Percentiles rank a stretch among this genome's conserved stretches.
phyloP scores from a whole-genome alignment of 2,797 vertebrate genomes.

The Mallotus villosus region DNA sequence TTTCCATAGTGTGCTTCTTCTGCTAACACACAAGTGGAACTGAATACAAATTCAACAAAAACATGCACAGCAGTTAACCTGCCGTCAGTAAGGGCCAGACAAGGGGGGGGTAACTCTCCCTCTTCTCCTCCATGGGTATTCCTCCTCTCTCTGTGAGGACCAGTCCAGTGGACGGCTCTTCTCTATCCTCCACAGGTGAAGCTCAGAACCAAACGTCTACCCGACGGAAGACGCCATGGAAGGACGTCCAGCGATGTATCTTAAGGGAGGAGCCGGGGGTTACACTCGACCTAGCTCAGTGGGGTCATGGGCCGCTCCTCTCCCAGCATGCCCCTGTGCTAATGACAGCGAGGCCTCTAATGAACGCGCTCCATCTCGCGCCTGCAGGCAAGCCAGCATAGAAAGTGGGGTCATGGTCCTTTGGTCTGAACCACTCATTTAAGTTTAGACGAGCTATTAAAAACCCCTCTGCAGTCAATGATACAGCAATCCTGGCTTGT shows the following conservation, averaged over 20 bases:
- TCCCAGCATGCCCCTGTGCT: constrained; percentile 49
- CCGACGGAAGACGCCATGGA: constrained; percentile 63
- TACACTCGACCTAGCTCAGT: constrained; percentile 41
- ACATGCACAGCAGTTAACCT: no score
- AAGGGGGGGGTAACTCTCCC: no score
- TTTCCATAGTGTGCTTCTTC: no score
- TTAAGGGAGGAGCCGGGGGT: constrained; percentile 43
- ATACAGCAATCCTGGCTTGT: not conserved
- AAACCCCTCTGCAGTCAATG: not conserved
- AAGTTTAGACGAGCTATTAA: constrained; percentile 3
- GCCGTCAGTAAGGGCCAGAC: no score
- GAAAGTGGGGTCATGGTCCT: not conserved
- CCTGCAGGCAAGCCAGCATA: constrained; percentile 10
- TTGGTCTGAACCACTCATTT: constrained; percentile 9
- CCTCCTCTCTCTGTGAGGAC: constrained; percentile 1
- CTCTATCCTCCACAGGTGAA: constrained; percentile 32
- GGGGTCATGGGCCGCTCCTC: constrained; percentile 41
- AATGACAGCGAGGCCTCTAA: constrained; percentile 52
- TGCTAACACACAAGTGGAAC: not conserved
- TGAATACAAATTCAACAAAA: no score
- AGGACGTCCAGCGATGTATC: constrained; percentile 31
- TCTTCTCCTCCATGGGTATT: not conserved
- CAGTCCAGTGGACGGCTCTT: constrained; percentile 21
- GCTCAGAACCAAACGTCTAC: constrained; percentile 30
- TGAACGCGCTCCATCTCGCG: constrained; percentile 37